Percentiles rank a stretch among this genome's conserved stretches.
phyloP scores from a whole-genome alignment of 2,113 vertebrate species.

The Agapornis roseicollis region DNA sequence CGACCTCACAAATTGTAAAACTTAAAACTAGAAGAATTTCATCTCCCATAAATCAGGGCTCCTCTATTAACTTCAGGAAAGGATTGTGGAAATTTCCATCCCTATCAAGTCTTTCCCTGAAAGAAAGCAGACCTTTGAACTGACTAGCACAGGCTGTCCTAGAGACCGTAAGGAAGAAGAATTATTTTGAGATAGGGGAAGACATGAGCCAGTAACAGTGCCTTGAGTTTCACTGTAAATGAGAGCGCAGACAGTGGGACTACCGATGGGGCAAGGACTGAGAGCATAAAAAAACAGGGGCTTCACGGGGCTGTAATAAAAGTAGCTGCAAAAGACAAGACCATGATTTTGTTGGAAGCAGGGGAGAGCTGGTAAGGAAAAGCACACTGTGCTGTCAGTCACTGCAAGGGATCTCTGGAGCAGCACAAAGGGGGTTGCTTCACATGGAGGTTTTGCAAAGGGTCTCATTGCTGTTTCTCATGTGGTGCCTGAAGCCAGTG shows the following conservation, averaged over 20 bases:
- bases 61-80: not conserved
- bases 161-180: not conserved
- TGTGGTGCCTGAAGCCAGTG: not conserved
- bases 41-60: constrained; percentile 13
- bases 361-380: not conserved
- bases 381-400: not conserved
- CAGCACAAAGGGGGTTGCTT: not conserved
- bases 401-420: not conserved
- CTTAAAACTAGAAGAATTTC: not conserved
- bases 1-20: not conserved
- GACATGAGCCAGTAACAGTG: not conserved
- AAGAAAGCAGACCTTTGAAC: constrained; percentile 44
- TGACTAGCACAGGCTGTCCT: not conserved
- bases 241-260: not conserved
- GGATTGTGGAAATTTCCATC: constrained; percentile 36
- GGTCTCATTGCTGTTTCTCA: not conserved
- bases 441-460: not conserved
- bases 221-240: not conserved
- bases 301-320: not conserved
- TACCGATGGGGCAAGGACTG: fast-evolving
- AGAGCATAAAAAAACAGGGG: not conserved
- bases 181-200: not conserved
- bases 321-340: not conserved
- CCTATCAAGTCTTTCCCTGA: not conserved
- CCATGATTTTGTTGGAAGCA: not conserved